phyloP scores from a whole-genome alignment of 2,888 invertebrate species.

The Euclidia mi region DNA sequence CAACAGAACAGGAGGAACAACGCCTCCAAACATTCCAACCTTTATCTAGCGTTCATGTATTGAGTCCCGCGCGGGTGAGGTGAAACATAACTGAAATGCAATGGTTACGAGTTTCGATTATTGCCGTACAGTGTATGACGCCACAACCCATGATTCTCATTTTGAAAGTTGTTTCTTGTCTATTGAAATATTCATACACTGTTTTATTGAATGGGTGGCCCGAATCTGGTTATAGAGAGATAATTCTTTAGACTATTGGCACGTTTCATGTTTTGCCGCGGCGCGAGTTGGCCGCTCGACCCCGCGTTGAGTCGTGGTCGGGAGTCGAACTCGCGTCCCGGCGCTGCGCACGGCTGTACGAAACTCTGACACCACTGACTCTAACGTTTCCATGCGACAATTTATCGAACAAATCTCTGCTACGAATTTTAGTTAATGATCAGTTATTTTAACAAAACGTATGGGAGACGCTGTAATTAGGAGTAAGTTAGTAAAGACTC shows the following conservation, averaged over 20 bases:
- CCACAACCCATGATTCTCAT: slow-evolving; percentile 72
- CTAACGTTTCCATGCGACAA: slow-evolving; percentile 69
- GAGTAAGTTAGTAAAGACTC: slow-evolving; percentile 79
- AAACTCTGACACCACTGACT: slow-evolving; percentile 84
- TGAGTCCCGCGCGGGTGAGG: slow-evolving; percentile 75
- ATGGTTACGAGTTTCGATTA: slow-evolving; percentile 87
- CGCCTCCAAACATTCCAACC: slow-evolving; percentile 77
- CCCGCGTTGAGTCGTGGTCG: slow-evolving; percentile 21
- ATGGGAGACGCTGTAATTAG: slow-evolving; percentile 68
- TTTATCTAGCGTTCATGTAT: slow-evolving; percentile 89
- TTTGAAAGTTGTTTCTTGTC: slow-evolving; percentile 54
- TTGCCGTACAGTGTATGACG: slow-evolving; percentile 85
- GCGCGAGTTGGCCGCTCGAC: slow-evolving; percentile 51
- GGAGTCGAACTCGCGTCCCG: slow-evolving; percentile 50
- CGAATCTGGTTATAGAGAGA: slow-evolving; percentile 85
- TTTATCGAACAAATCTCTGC: slow-evolving; percentile 73
- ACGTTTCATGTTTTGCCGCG: slow-evolving; percentile 73
- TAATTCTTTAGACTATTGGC: slow-evolving; percentile 76
- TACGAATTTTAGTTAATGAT: slow-evolving; percentile 80
- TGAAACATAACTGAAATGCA: slow-evolving; percentile 58
- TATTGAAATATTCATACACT: slow-evolving; percentile 71
- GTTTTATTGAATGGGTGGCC: slow-evolving; percentile 83
- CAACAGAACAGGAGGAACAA: slow-evolving; percentile 71
- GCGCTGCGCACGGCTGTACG: slow-evolving; percentile 85
- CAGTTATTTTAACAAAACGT: slow-evolving; percentile 67